Conservation (phyloP, 2,888 invertebrate genomes). For the Pimpla rufipes region DNA sequence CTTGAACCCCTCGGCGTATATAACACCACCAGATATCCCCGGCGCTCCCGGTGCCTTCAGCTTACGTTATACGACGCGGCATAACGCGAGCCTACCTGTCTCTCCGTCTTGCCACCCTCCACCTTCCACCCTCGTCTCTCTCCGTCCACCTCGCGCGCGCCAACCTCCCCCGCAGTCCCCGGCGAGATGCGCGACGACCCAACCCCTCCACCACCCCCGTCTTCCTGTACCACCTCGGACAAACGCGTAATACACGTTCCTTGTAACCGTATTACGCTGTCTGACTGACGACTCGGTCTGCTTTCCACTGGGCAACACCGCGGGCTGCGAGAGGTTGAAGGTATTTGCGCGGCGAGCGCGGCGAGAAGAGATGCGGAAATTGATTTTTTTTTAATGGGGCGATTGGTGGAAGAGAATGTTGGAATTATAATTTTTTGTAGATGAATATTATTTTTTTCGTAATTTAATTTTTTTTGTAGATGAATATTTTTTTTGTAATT, state of each 20-base stretch:
- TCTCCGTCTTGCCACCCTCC: no score
- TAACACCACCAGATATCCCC: slow-evolving; percentile 32
- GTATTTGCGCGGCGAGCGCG: no score
- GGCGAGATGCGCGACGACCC: not conserved
- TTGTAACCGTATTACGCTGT: slow-evolving; percentile 8
- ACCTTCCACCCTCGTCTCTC: slow-evolving; percentile 7
- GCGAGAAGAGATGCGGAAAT: no score
- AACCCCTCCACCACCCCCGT: no score
- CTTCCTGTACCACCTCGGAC: not conserved
- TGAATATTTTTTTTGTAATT: no score
- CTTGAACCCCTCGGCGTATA: slow-evolving; percentile 34
- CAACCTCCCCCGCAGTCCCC: not conserved
- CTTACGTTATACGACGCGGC: slow-evolving; percentile 27
- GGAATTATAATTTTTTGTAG: no score
- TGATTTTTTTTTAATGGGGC: no score
- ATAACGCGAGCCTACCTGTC: slow-evolving; percentile 38
- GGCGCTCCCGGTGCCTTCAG: slow-evolving; percentile 37
- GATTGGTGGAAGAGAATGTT: no score
- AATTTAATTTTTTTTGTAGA: no score
- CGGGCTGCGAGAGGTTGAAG: no score
- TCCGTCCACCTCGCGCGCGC: not conserved
- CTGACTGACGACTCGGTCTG: not conserved
- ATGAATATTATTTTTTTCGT: no score
- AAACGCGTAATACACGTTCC: not conserved
- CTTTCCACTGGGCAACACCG: no score